Conservation (phyloP, 2,797 vertebrate species). For the Cygnus olor region DNA sequence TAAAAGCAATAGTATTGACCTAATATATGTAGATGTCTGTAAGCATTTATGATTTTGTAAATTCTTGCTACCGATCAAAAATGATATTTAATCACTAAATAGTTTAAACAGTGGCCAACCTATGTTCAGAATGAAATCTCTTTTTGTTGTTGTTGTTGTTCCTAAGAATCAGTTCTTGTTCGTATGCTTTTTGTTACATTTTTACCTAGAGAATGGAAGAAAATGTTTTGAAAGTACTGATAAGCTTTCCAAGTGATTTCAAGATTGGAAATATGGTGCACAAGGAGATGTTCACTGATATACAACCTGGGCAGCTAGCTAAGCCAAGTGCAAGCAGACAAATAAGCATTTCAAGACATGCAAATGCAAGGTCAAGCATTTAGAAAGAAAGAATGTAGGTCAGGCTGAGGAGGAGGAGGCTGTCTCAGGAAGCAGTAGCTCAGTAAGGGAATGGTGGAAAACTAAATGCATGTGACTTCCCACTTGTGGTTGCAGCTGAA, state of each 20-base stretch:
- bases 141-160: background rate
- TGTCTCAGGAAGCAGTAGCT: constrained; percentile 3
- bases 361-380: background rate
- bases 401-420: background rate
- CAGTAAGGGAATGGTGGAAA: background rate
- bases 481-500: constrained; percentile 1
- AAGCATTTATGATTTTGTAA: constrained; percentile 39
- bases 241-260: constrained; percentile 11
- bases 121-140: background rate
- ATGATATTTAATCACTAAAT: background rate
- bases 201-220: background rate
- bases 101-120: background rate
- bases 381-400: constrained; percentile 6
- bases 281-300: background rate
- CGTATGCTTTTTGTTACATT: background rate
- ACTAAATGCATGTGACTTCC: constrained; percentile 11
- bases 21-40: background rate
- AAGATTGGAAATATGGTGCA: background rate
- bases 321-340: background rate
- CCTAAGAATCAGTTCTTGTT: background rate
- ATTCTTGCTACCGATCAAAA: background rate
- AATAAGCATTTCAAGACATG: background rate
- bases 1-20: constrained; percentile 46
- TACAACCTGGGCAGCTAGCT: background rate
- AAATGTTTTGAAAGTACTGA: background rate